Percentiles rank a stretch among this genome's conserved stretches.
Conservation (phyloP, 2,888 invertebrate species). For the Rosalia funebris region DNA sequence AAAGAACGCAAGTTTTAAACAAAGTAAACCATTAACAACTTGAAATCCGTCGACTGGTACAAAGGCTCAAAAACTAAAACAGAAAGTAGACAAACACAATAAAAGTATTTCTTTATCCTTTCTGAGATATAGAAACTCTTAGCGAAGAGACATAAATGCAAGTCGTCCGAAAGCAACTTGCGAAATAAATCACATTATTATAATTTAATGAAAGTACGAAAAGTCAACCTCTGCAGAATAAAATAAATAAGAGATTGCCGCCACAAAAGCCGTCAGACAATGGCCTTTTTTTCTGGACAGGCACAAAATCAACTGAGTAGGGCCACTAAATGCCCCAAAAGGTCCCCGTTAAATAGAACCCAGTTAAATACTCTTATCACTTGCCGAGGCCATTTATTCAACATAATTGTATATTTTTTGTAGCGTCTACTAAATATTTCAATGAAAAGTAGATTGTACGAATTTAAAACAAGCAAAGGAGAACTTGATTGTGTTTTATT, state of each 20-base stretch:
- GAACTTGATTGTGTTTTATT: too few relatives aligned
- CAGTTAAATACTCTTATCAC: too few relatives aligned
- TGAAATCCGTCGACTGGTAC: not conserved
- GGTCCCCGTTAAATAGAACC: too few relatives aligned
- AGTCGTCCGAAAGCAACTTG: not conserved
- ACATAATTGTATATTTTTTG: too few relatives aligned
- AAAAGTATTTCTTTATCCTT: not conserved
- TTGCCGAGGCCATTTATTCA: too few relatives aligned
- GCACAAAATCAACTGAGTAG: not conserved
- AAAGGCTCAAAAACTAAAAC: not conserved
- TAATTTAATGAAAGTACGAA: constrained; percentile 22
- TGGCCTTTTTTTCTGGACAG: not conserved
- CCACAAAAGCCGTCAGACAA: constrained; percentile 7
- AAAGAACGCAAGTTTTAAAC: not conserved
- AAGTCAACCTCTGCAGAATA: constrained; percentile 2
- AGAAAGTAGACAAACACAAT: constrained; percentile 1
- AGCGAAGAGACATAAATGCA: not conserved
- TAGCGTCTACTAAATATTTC: too few relatives aligned
- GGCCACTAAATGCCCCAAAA: too few relatives aligned
- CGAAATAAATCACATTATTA: constrained; percentile 10
- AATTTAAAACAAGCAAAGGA: too few relatives aligned
- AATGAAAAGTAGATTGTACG: too few relatives aligned
- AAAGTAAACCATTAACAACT: not conserved
- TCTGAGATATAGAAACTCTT: not conserved
- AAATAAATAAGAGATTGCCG: constrained; percentile 9